Evolutionary conservation across 2,113 vertebrate genomes (phyloP), one percentile per base, ranked within the genome.

Genomic region (Pseudolaguvia tuberculata): DNA sequence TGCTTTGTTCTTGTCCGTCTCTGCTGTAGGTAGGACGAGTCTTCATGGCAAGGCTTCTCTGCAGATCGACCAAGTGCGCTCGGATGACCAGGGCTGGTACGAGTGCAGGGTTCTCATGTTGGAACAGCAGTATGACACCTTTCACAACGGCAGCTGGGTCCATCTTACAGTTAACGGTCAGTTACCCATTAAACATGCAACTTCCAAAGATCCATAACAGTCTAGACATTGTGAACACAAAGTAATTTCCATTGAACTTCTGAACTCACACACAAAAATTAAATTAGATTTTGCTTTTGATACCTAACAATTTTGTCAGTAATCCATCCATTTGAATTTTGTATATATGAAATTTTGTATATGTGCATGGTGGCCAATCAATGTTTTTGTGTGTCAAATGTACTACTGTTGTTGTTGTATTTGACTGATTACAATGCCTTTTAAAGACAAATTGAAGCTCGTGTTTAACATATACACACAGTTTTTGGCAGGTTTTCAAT

Each of bases 131-230:
- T 96, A 94, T 79, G 94, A 98, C 90, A 96, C 94, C 88, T 98
- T 98, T 89, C 94, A 98, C 89, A 99, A 99, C 0, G 97, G 97
- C 91, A 99, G 96, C 92, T 98, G 97, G 96, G 95, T 97, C 77
- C 96, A 98, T 81, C 95, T 99, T 86, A 98, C 97, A 18, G 94
- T 98, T 88, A 96, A 98, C 0, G 96, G 97, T 98, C 83, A 90
- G 93, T 87, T 78, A 81, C 35, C 12, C 29, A 14, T 21, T 25
- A 23, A 51, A 27, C 50, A 13, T 27, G 14, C 20, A 61, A 61
- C n/a, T 12, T 21, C 20, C 0, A 73, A 27, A 23, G 58, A 21
- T 52, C 71, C 3, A 50, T 50, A 53, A 27, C 25, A 29, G 25
- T 31, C 2, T 3, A 59, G 35, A 71, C 4, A 42, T 6, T 8